phyloP scores from a whole-genome alignment of 2,797 vertebrate species.

The Premnoplex brunnescens region DNA sequence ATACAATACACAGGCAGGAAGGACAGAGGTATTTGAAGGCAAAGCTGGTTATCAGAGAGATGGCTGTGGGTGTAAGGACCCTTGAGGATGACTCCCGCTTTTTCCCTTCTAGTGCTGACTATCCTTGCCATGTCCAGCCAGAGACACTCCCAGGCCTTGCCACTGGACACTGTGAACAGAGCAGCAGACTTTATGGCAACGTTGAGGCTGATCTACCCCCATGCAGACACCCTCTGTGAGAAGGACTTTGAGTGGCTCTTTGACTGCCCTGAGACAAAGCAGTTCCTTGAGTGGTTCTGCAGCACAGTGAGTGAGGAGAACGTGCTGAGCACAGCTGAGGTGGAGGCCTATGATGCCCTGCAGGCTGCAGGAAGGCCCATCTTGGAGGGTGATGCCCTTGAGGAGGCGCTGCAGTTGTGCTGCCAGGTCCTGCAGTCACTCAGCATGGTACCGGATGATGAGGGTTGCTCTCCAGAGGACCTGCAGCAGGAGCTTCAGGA shows the following conservation, averaged over 20 bases:
- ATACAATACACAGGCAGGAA: background rate
- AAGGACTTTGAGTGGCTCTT: conserved; percentile 54
- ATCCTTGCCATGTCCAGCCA: background rate
- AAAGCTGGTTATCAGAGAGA: background rate
- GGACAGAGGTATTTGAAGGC: background rate
- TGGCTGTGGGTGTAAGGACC: background rate
- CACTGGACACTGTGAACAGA: background rate
- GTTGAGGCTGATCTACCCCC: background rate
- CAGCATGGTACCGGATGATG: rapidly evolving
- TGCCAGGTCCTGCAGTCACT: background rate
- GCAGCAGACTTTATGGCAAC: background rate
- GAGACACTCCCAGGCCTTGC: background rate
- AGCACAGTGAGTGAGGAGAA: conserved; percentile 4
- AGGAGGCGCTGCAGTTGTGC: background rate
- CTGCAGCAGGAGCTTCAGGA: conserved; percentile 26
- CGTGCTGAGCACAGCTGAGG: background rate
- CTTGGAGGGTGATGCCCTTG: background rate
- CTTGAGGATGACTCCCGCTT: background rate
- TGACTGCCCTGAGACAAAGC: conserved; percentile 25
- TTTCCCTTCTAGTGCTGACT: background rate
- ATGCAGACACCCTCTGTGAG: background rate
- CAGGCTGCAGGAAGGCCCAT: conserved; percentile 38
- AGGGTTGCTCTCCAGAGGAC: background rate
- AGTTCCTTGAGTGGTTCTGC: conserved; percentile 50
- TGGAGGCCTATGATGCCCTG: conserved; percentile 21